These are phyloP conservation scores for Lepidotrigona ventralis DNA, from an alignment of 1,140 invertebrate genomes.

Conservation along the genomic window DNA sequence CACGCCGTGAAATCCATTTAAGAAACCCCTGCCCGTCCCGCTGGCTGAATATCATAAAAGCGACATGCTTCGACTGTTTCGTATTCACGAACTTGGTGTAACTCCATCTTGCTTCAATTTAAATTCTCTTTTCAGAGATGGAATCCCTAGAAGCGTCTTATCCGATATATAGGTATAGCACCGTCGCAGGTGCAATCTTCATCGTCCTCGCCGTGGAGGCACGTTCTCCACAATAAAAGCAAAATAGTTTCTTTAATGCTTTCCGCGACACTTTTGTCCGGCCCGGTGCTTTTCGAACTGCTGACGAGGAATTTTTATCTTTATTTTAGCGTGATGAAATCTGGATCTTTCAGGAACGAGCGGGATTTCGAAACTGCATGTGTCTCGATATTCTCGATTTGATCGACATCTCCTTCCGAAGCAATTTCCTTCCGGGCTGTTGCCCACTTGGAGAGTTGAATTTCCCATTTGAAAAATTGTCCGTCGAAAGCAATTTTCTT, in stretches of 20 bases:
- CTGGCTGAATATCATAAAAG: slow-evolving; percentile 37
- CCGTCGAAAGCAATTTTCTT: too few species aligned
- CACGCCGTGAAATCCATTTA: slow-evolving; percentile 32
- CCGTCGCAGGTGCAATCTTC: slow-evolving; percentile 44
- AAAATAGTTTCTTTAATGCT: slow-evolving; percentile 36
- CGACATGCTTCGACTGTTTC: slow-evolving; percentile 38
- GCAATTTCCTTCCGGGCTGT: too few species aligned
- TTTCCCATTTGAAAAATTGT: too few species aligned
- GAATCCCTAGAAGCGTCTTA: slow-evolving; percentile 39
- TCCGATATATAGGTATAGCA: not conserved
- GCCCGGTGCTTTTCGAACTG: not conserved
- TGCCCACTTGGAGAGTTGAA: too few species aligned
- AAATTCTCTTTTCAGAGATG: slow-evolving; percentile 54
- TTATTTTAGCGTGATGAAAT: not conserved
- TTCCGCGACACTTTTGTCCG: not conserved
- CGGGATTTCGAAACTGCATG: not conserved
- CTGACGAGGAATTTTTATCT: not conserved
- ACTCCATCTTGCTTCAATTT: slow-evolving; percentile 47
- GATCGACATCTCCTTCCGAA: too few species aligned
- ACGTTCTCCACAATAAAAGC: slow-evolving; percentile 7
- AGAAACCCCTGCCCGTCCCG: slow-evolving; percentile 5
- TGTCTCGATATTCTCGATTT: not conserved
- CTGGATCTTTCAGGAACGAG: not conserved
- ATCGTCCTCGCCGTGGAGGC: slow-evolving; percentile 5
- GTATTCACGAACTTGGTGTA: slow-evolving; percentile 45